Evolutionary conservation across 2,888 invertebrate species (phyloP), one percentile per base, ranked within the genome.

Genomic region (Cheilosia variabilis): DNA sequence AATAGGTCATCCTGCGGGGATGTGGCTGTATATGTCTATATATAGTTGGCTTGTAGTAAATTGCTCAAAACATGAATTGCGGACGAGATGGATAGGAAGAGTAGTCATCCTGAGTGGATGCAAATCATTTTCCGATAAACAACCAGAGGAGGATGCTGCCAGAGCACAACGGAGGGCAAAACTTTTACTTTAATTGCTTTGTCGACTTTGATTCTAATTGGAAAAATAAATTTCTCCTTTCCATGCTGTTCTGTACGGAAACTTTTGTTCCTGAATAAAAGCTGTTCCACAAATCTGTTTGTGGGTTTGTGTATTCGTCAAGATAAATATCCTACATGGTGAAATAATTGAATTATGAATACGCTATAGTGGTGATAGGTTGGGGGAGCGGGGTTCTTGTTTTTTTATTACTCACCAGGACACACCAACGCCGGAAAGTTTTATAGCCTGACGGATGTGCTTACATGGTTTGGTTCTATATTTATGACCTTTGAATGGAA

Each of bases 121-220:
- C 57, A 50, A 65, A 65, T 65, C 58, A 66, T 71, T 34, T 6
- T 34, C 58, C 13, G 17, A 50, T 50, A 52, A 27, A 31, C 58
- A 50, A 19, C n/a, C n/a, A 27, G 9, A n/a, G 31, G 41, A 27
- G 17, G 47, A 2, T 41, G 4, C 2, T 41, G 19, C 13, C 22
- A 15, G 6, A 31, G 37, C 9, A 37, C 37, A 43, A 52, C n/a
- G 15, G 27, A 22, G 66, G 43, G 52, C 37, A 68, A 37, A 76
- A 76, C 68, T 76, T 76, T 76, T 68, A 68, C 60, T 68, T 76
- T 52, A 76, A 68, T 76, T 76, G 76, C 76, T 60, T 76, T 76
- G 76, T 53, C 45, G 77, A 69, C 77, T 53, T 77, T 77, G 77
- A 77, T 68, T 77, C 77, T 77, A 77, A 77, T 77, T 77, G 77